A percentile compares a stretch with the other conserved stretches of the same genome.
Conservation (phyloP, 2,113 vertebrate species). For the Cochlearius cochlearius region DNA sequence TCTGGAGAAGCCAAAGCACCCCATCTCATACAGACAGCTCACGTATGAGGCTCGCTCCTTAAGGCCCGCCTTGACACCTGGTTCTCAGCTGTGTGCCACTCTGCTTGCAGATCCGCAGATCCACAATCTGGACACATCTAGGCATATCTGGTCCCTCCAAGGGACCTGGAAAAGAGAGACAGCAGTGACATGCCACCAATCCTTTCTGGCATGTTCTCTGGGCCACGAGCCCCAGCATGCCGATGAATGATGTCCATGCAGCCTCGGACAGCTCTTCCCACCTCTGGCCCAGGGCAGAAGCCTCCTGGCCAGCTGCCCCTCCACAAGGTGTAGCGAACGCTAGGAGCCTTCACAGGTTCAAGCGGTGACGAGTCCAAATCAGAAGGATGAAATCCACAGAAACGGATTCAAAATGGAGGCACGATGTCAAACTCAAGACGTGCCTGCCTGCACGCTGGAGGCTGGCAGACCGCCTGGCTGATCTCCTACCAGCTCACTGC, state of each 20-base stretch:
- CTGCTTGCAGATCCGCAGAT: neutral
- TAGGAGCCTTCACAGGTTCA: neutral
- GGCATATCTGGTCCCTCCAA: neutral
- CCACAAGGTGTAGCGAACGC: neutral
- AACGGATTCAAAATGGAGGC: neutral
- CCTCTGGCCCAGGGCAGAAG: neutral
- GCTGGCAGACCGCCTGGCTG: neutral
- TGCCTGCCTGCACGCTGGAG: neutral
- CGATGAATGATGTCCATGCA: rapidly evolving
- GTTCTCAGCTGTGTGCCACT: neutral
- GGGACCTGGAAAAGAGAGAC: neutral
- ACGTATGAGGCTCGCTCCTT: neutral
- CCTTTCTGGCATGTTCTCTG: neutral
- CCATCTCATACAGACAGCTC: neutral
- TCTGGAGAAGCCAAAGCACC: neutral
- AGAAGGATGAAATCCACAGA: neutral
- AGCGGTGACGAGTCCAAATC: neutral
- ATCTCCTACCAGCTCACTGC: neutral
- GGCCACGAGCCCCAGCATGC: neutral
- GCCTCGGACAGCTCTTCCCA: neutral
- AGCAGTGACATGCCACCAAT: neutral
- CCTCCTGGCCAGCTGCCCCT: neutral
- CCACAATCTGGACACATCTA: neutral
- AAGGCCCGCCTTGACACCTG: neutral
- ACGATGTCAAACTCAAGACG: neutral